Evolutionary conservation across 2,113 vertebrate species (phyloP), one percentile per base, ranked within the genome.

Genomic region (Oncorhynchus clarkii): DNA sequence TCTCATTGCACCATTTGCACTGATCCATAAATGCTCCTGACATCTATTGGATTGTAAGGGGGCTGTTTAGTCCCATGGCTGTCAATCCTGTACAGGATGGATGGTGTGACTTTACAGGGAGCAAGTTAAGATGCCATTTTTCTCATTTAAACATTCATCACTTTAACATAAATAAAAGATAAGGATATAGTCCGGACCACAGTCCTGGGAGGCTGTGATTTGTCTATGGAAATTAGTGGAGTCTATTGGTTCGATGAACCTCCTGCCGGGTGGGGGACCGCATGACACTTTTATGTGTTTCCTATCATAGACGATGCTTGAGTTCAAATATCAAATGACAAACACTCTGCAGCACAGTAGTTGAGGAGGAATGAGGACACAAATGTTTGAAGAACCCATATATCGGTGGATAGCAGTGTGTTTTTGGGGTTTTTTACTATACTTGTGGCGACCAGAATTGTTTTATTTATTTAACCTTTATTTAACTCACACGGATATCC

Each of bases 91-190:
- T 22, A 11, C 8, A 34, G 62, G 67, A 67, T 67, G 62, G 70
- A 54, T 39, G n/a, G 18, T 57, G 62, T 22, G 45, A 34, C 48
- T 72, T 67, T 8, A 34, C 59, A 67, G 18, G 70, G 59, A 5
- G 69, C 67, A 57, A 29, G 45, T 67, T 68, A 67, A 72, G 31
- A 72, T 57, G 18, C n/a, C 39, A 2, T 60, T 72, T 66, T 14
- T 71, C 48, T 71, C 60, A 64, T 14, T 74, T 31, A 71, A 67
- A 57, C 67, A 80, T 75, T 68, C 54, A 77, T 71, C 75, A 72
- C 62, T 72, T 67, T 27, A n/a, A 60, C 16, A 72, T 75, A 68
- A 72, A 72, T 76, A 80, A 76, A 67, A 76, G 27, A 49, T 72
- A 11, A 45, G 29, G 60, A 31, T 29, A 72, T 51, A 65, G 24